Conservation (phyloP, 2,113 vertebrate species). For the Rhynchomys soricoides region DNA sequence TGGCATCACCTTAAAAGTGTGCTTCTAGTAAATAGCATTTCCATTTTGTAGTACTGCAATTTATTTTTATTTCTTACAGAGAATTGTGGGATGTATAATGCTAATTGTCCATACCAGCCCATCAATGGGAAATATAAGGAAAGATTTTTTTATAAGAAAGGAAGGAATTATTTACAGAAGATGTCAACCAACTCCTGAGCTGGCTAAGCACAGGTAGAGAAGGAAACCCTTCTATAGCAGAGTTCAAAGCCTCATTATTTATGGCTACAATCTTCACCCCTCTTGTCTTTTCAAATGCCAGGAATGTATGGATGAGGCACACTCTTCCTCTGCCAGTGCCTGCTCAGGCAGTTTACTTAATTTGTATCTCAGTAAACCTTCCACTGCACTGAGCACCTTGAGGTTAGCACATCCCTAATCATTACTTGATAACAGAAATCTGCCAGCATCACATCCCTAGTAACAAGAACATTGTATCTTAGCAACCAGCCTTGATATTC, state of each 20-base stretch:
- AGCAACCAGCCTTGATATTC: slow-evolving; percentile 98
- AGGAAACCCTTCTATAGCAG: slow-evolving; percentile 84
- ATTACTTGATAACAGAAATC: slow-evolving; percentile 99
- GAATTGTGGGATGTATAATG: not conserved
- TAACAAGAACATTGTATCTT: slow-evolving; percentile 97
- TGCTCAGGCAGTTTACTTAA: slow-evolving; percentile 93
- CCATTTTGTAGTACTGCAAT: not conserved
- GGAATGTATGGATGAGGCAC: slow-evolving; percentile 82
- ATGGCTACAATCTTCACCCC: slow-evolving; percentile 78
- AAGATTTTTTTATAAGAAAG: slow-evolving; percentile 67
- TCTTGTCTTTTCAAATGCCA: slow-evolving; percentile 86
- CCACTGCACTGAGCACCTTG: slow-evolving; percentile 94
- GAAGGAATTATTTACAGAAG: slow-evolving; percentile 78
- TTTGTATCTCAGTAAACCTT: slow-evolving; percentile 92
- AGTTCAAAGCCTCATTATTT: slow-evolving; percentile 81
- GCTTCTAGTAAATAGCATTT: slow-evolving; percentile 3
- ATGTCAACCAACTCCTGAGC: slow-evolving; percentile 67
- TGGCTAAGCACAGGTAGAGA: slow-evolving; percentile 77
- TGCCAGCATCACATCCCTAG: slow-evolving; percentile 92
- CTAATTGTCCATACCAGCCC: not conserved
- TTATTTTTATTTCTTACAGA: slow-evolving; percentile 51
- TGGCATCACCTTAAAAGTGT: not conserved
- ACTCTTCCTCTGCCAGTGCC: slow-evolving; percentile 86
- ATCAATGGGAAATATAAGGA: slow-evolving; percentile 69
- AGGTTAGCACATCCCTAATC: slow-evolving; percentile 98